These are phyloP conservation scores for Protaetia brevitarsis DNA, from an alignment of 1,140 invertebrate species.

Conservation along the genomic window DNA sequence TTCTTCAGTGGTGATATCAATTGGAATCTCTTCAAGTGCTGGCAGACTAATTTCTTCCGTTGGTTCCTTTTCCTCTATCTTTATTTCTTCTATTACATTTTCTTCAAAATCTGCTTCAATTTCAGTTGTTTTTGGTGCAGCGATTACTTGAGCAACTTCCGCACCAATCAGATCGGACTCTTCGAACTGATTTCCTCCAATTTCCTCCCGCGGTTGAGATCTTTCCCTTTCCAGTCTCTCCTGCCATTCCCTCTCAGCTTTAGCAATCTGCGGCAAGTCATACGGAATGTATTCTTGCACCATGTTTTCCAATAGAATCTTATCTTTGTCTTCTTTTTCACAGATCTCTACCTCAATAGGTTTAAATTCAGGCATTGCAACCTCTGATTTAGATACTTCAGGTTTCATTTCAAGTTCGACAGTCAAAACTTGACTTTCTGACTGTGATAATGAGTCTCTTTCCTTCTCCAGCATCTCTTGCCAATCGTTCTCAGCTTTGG, in stretches of 20 bases:
- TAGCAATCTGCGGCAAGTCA: background rate
- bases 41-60: background rate
- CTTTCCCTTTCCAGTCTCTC: background rate
- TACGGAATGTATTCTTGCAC: conserved; percentile 6
- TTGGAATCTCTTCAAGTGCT: background rate
- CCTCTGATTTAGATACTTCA: background rate
- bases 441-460: conserved; percentile 4
- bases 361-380: background rate
- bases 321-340: background rate
- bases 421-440: background rate
- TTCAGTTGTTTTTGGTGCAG: background rate
- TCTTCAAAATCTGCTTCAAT: background rate
- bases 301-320: background rate
- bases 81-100: too few relatives aligned
- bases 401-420: background rate
- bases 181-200: background rate
- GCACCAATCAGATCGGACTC: too few relatives aligned
- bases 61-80: background rate
- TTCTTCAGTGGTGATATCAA: too few relatives aligned
- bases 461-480: conserved; percentile 4
- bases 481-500: conserved; percentile 22
- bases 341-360: background rate
- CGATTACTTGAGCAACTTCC: background rate
- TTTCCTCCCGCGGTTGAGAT: background rate
- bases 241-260: conserved; percentile 6